Evolutionary conservation across 1,140 invertebrate genomes (phyloP).

Genomic region (Zaprionus camerounensis): DNA sequence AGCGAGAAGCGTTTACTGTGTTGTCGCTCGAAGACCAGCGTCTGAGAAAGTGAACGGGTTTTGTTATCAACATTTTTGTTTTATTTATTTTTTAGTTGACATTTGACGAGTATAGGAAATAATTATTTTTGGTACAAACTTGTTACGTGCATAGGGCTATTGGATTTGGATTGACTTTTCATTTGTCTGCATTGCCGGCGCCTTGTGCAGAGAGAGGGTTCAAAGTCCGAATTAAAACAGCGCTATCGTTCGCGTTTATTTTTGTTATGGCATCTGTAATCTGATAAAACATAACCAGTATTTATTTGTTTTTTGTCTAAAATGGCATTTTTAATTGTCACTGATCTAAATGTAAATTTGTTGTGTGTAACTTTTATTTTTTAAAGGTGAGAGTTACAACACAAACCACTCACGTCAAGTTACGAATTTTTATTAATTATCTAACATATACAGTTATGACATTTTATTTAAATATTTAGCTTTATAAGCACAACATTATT

Average conservation of each 20-base stretch:
- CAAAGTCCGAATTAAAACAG: slow-evolving; percentile 28
- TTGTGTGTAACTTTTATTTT: too few species aligned
- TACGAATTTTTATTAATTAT: background rate
- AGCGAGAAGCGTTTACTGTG: slow-evolving; percentile 19
- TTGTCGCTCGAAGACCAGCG: slow-evolving; percentile 8
- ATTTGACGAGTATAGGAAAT: background rate
- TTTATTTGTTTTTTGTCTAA: background rate
- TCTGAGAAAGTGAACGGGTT: slow-evolving; percentile 35
- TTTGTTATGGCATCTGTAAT: slow-evolving; percentile 9
- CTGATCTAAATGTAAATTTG: slow-evolving; percentile 14
- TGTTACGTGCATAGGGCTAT: slow-evolving; percentile 5
- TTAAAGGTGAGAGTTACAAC: slow-evolving; percentile 16
- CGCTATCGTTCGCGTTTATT: slow-evolving; percentile 4
- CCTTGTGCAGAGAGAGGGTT: slow-evolving; percentile 6
- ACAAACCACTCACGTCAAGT: background rate
- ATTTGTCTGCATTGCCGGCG: slow-evolving; percentile 33
- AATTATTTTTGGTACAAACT: background rate
- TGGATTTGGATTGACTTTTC: background rate
- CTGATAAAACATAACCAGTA: background rate
- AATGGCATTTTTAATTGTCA: slow-evolving; percentile 6
- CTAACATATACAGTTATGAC: background rate
- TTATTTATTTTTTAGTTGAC: background rate
- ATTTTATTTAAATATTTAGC: background rate
- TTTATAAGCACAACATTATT: background rate
- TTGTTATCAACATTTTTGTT: slow-evolving; percentile 35